A percentile compares a stretch with the other conserved stretches of the same genome.
Evolutionary conservation across 1,140 invertebrate genomes (phyloP).

Genomic region (Drosophila baimaii): DNA sequence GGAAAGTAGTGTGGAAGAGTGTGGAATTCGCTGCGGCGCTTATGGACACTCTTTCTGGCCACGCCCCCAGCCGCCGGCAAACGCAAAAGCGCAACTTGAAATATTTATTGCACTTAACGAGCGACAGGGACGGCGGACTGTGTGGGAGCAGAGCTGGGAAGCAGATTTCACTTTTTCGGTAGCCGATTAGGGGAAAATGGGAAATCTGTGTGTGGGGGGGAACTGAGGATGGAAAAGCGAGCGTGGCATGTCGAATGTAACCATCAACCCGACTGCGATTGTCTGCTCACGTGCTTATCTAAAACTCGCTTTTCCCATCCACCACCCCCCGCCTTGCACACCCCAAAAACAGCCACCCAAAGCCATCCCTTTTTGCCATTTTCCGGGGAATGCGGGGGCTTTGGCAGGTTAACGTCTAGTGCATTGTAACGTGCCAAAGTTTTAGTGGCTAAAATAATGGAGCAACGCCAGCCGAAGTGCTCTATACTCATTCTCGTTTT

Average conservation of each 20-base stretch:
- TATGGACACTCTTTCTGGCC: slow-evolving; percentile 69
- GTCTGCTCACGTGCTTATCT: slow-evolving; percentile 79
- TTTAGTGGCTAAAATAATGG: slow-evolving; percentile 79
- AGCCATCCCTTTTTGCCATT: slow-evolving; percentile 16
- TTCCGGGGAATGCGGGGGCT: slow-evolving; percentile 14
- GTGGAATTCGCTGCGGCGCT: slow-evolving; percentile 46
- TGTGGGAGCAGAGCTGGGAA: slow-evolving; percentile 36
- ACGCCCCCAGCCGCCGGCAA: slow-evolving; percentile 53
- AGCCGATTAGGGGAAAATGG: slow-evolving; percentile 52
- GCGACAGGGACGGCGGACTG: slow-evolving; percentile 32
- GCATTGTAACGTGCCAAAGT: slow-evolving; percentile 76
- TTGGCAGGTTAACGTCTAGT: slow-evolving; percentile 60
- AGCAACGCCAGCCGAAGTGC: slow-evolving; percentile 60
- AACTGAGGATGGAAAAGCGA: slow-evolving; percentile 16
- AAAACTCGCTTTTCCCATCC: slow-evolving; percentile 41
- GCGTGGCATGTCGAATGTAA: slow-evolving; percentile 52
- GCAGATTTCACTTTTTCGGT: slow-evolving; percentile 70
- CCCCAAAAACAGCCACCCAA: slow-evolving; percentile 1
- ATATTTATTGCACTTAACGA: slow-evolving; percentile 78
- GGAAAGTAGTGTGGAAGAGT: neutral
- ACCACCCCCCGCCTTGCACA: neutral
- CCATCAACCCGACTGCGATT: slow-evolving; percentile 53
- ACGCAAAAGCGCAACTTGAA: slow-evolving; percentile 79
- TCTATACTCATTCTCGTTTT: slow-evolving; percentile 47
- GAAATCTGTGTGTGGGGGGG: neutral